These are phyloP conservation scores for Mellivora capensis DNA, from an alignment of 2,113 vertebrate genomes.

Conservation along the genomic window DNA sequence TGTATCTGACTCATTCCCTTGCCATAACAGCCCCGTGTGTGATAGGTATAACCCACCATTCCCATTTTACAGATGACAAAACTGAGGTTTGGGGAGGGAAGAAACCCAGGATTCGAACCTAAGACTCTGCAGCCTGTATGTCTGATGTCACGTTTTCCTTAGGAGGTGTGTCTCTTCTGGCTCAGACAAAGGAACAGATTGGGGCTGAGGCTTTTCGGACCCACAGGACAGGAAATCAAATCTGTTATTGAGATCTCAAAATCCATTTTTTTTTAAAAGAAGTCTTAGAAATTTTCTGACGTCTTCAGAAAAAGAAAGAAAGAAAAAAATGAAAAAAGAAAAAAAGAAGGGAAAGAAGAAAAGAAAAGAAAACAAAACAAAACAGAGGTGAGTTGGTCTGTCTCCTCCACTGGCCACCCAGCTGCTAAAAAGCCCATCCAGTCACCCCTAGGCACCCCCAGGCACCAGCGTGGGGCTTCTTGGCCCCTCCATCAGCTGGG, in stretches of 20 bases:
- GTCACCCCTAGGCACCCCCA: accelerated
- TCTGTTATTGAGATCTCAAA: neutral
- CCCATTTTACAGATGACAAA: neutral
- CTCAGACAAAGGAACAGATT: neutral
- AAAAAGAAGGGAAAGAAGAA: neutral
- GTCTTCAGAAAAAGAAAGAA: neutral
- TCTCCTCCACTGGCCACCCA: accelerated
- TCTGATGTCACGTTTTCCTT: accelerated
- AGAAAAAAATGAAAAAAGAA: neutral
- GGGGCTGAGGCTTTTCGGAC: neutral
- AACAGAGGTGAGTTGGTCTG: neutral
- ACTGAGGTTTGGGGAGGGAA: neutral
- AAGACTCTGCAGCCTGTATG: neutral
- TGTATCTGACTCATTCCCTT: no score
- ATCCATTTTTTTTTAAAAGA: neutral
- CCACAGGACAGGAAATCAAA: neutral
- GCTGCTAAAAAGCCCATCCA: neutral
- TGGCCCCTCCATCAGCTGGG: accelerated
- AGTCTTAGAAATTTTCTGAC: neutral
- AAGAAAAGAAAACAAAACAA: neutral
- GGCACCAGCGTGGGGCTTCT: accelerated
- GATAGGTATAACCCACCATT: accelerated
- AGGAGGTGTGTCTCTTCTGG: neutral
- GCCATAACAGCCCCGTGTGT: accelerated
- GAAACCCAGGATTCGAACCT: neutral